Evolutionary conservation across 2,888 invertebrate genomes (phyloP).

Genomic region (Diarsia brunnea): DNA sequence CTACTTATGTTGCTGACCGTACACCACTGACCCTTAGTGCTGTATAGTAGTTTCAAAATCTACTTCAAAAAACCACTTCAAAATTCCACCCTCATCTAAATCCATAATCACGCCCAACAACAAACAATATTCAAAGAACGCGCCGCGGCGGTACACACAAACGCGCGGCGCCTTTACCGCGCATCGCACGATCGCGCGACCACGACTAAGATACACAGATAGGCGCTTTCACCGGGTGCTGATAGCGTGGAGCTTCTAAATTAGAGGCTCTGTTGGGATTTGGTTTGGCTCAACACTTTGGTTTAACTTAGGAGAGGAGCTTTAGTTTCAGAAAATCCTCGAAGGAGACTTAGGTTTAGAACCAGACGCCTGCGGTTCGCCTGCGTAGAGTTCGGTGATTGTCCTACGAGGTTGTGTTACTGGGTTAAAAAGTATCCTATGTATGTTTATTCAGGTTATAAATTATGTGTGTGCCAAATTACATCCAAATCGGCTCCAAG

Average conservation of each 20-base stretch:
- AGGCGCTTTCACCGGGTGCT: conserved; percentile 76
- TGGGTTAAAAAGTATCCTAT: no score
- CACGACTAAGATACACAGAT: conserved; percentile 75
- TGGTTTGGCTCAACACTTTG: neutral
- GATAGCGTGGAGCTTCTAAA: conserved; percentile 50
- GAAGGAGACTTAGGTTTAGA: neutral
- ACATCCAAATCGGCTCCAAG: no score
- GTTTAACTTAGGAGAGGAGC: neutral
- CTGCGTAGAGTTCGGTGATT: no score
- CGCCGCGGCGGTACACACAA: conserved; percentile 75
- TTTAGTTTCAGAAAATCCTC: neutral
- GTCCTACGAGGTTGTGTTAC: no score
- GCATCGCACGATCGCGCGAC: conserved; percentile 77
- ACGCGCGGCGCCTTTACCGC: conserved; percentile 80
- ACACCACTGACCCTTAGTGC: no score
- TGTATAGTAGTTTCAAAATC: no score
- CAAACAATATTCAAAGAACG: conserved; percentile 53
- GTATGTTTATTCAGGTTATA: no score
- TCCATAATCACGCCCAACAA: conserved; percentile 46
- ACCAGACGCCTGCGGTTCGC: neutral
- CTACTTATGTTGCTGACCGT: no score
- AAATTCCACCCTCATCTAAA: conserved; percentile 48
- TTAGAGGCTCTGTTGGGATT: conserved; percentile 15
- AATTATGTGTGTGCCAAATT: no score
- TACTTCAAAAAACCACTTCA: conserved; percentile 7